Percentiles rank a stretch among this genome's conserved stretches.
These are phyloP conservation scores for Halichondria panicea DNA, from an alignment of 37 sponge, comb jelly and placozoan species.

Conservation along the genomic window DNA sequence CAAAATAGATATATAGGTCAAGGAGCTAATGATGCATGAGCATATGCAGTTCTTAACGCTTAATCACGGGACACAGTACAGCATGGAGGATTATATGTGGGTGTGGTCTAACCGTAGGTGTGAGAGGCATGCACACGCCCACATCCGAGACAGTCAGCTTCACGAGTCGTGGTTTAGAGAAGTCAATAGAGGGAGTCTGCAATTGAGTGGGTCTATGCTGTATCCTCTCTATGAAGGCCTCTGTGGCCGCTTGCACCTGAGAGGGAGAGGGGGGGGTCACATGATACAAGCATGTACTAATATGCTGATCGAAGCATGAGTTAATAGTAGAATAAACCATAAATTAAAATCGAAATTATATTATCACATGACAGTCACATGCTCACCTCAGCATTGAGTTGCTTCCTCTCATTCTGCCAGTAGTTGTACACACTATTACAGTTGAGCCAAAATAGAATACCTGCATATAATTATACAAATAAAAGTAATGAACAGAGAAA, in stretches of 20 bases:
- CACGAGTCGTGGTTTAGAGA: constrained; percentile 75
- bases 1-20: background rate
- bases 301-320: too few species aligned
- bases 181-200: constrained; percentile 66
- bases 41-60: background rate
- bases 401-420: constrained; percentile 81
- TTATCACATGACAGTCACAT: background rate
- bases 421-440: constrained; percentile 79
- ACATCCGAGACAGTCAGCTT: constrained; percentile 80
- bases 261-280: background rate
- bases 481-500: background rate
- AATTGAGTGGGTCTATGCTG: constrained; percentile 18
- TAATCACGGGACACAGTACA: background rate
- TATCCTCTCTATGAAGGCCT: constrained; percentile 61
- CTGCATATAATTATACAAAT: constrained; percentile 25
- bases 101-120: constrained; percentile 29
- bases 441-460: constrained; percentile 76
- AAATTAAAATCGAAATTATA: background rate
- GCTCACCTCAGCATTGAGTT: constrained; percentile 68
- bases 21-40: background rate
- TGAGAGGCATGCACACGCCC: constrained; percentile 77
- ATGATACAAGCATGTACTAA: too few species aligned
- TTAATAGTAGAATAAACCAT: too few species aligned
- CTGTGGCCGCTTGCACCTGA: constrained; percentile 71
- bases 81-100: background rate